Conservation (phyloP, 2,888 invertebrate genomes). For the Philopedon plagiatum region DNA sequence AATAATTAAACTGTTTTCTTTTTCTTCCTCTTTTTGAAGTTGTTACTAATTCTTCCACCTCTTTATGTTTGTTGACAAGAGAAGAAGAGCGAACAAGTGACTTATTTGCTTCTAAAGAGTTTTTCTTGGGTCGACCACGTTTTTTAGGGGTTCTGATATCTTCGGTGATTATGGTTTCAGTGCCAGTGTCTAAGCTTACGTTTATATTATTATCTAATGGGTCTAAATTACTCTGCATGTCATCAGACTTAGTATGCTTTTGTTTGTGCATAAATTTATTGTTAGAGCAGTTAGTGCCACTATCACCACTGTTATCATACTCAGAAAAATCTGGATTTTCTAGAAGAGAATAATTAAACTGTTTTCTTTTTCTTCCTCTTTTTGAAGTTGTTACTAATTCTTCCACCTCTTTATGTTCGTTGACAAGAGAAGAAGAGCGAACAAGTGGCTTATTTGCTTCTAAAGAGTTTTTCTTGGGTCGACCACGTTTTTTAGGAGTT, state of each 20-base stretch:
- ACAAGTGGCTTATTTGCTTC: neutral
- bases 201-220: neutral
- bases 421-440: too few species aligned
- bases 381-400: conserved; percentile 31
- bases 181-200: neutral
- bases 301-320: neutral
- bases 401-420: neutral
- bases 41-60: neutral
- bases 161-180: neutral
- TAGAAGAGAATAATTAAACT: conserved; percentile 57
- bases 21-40: conserved; percentile 55
- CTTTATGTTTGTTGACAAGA: neutral
- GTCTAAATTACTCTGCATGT: too few species aligned
- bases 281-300: neutral
- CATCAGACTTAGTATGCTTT: neutral
- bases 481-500: conserved; percentile 40
- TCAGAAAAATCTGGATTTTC: conserved; percentile 34
- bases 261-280: neutral
- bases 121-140: neutral
- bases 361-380: conserved; percentile 56
- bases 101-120: neutral
- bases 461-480: conserved; percentile 38
- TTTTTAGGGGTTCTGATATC: neutral
- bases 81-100: neutral
- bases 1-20: conserved; percentile 57